These are phyloP conservation scores for Abrostola tripartita DNA, from an alignment of 2,888 invertebrate species.

Conservation along the genomic window DNA sequence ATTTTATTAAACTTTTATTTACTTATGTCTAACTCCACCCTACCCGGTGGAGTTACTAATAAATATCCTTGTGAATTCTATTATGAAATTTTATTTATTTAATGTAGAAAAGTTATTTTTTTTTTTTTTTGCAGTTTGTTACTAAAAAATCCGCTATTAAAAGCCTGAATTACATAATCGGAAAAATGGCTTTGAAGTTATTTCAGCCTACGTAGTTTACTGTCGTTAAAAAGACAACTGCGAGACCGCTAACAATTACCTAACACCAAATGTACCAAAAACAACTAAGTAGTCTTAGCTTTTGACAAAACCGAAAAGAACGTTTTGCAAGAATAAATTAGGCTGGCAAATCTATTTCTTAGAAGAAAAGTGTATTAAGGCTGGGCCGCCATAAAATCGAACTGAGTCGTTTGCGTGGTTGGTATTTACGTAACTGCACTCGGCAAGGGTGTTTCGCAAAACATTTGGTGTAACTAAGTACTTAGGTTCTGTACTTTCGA, in stretches of 20 bases:
- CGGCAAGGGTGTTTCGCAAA: conserved; percentile 49
- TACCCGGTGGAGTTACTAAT: too few species aligned
- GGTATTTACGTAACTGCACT: conserved; percentile 45
- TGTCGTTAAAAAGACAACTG: background rate
- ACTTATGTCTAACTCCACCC: too few species aligned
- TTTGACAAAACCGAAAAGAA: conserved; percentile 13
- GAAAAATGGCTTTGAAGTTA: too few species aligned
- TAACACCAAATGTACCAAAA: background rate
- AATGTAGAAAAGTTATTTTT: too few species aligned
- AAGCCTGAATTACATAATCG: too few species aligned
- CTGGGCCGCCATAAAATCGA: conserved; percentile 27
- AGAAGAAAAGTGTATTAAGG: conserved; percentile 13
- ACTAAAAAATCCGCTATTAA: too few species aligned
- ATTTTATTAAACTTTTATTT: too few species aligned
- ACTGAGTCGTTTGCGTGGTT: conserved; percentile 44
- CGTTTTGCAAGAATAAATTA: background rate
- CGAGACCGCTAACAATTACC: background rate
- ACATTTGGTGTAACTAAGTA: conserved; percentile 29
- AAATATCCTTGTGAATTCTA: too few species aligned
- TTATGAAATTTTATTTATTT: too few species aligned
- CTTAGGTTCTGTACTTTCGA: conserved; percentile 27
- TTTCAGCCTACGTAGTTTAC: background rate
- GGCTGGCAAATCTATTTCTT: background rate
- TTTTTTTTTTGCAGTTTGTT: too few species aligned
- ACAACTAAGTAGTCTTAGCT: background rate